Percentiles rank a stretch among this genome's conserved stretches.
Evolutionary conservation across 2,888 invertebrate genomes (phyloP).

Genomic region (Archips crataeganus): DNA sequence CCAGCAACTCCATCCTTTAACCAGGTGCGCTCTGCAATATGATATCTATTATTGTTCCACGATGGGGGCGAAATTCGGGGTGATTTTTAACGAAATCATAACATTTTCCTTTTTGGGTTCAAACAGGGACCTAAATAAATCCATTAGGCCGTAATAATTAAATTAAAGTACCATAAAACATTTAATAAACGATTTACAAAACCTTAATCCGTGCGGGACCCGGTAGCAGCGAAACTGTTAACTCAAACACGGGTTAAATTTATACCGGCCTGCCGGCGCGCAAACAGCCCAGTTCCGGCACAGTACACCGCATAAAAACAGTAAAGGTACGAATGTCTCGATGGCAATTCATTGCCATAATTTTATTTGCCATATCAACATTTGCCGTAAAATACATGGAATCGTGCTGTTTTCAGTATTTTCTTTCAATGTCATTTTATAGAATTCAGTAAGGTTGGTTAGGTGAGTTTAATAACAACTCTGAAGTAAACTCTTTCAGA

Average conservation of each 20-base stretch:
- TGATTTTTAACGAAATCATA: slow-evolving; percentile 12
- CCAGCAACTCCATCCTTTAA: slow-evolving; percentile 29
- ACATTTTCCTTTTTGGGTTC: slow-evolving; percentile 11
- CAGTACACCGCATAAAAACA: slow-evolving; percentile 7
- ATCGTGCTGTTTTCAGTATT: no score
- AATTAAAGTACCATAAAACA: slow-evolving; percentile 37
- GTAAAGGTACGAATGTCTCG: not conserved
- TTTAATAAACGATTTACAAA: slow-evolving; percentile 42
- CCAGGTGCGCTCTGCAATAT: slow-evolving; percentile 25
- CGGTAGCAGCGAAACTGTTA: slow-evolving; percentile 45
- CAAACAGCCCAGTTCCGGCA: slow-evolving; percentile 62
- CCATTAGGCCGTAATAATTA: slow-evolving; percentile 30
- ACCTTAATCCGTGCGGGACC: slow-evolving; percentile 42
- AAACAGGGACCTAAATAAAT: slow-evolving; percentile 31
- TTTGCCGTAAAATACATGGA: no score
- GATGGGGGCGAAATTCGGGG: slow-evolving; percentile 15
- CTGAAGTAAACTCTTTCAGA: no score
- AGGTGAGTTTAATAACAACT: no score
- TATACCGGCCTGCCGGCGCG: slow-evolving; percentile 66
- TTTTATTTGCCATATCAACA: no score
- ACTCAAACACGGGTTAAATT: slow-evolving; percentile 74
- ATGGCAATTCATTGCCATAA: no score
- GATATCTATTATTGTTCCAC: slow-evolving; percentile 21
- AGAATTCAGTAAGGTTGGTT: no score
- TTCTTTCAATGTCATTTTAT: no score